Conservation (phyloP, 2,888 invertebrate species). For the Epiblema foenella region DNA sequence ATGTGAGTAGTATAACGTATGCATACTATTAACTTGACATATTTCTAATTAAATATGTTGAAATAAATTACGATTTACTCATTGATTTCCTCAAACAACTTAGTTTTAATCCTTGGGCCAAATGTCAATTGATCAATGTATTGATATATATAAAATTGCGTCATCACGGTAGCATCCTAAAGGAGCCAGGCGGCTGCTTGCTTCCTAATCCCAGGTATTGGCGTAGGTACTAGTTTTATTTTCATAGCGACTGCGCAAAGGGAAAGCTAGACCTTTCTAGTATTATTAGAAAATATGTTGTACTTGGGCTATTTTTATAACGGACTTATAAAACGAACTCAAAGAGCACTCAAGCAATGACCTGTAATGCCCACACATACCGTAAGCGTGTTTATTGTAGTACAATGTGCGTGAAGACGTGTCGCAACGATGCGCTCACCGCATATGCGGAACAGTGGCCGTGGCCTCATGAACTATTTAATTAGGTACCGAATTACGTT, state of each 20-base stretch:
- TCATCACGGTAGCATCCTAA: no score
- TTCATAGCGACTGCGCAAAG: neutral
- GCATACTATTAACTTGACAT: no score
- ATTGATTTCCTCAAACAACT: no score
- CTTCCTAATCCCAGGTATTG: neutral
- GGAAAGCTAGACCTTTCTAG: neutral
- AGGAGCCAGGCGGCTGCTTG: neutral
- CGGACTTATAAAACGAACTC: constrained; percentile 1
- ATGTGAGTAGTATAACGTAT: constrained; percentile 86
- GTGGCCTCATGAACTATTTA: constrained; percentile 8
- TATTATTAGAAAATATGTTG: neutral
- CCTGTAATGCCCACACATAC: constrained; percentile 10
- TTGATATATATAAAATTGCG: no score
- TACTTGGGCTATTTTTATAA: neutral
- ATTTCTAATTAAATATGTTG: no score
- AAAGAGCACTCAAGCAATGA: constrained; percentile 1
- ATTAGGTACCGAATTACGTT: constrained; percentile 2
- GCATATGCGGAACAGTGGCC: constrained; percentile 19
- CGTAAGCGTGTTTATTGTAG: constrained; percentile 14
- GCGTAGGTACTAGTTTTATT: neutral
- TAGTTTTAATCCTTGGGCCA: no score
- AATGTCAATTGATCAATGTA: no score
- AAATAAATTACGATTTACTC: no score
- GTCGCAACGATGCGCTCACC: constrained; percentile 29
- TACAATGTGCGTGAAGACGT: constrained; percentile 7